Base-by-base conservation (phyloP, 2,888 invertebrate genomes). In the Horisme vitalbata region DNA sequence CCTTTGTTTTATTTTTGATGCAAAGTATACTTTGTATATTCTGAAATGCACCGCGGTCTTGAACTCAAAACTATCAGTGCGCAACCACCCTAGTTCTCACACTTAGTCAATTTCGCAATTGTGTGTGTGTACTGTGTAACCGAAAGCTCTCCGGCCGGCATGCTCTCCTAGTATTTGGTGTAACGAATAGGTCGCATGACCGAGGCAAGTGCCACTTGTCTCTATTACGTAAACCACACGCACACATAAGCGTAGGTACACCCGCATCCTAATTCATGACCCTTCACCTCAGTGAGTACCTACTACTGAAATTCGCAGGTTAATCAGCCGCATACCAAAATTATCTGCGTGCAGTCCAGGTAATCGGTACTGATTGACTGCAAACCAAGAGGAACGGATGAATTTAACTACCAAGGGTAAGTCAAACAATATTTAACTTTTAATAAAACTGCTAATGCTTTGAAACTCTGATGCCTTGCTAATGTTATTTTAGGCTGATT, bases 361-460 rank as follows among this genome's bases (percentile, higher is more conserved):
- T 74, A 79, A 83, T 82, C 83, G 68, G 68, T 69, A 68, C 75
- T 83, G 83, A 87, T 86, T 85, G 82, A 72, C 73, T 71, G 78
- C 64, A 70, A 71, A 68, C 73, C 61, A 83, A 84, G 84, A 83
- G 83, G 79, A 68, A 79, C 87, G 87, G 72, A 89, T 89, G 89
- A 89, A 89, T 89, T 79, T 89, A 81, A 88, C 87, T 75, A 89
- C 89, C 61, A 89, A 79, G 61, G 85, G 89, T 89, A 66, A 84
- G 86, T 75, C 8, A 12, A 11, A 23, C 11, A 13, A 8, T 14
- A 14, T 14, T n/a, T 11, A 14, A 14, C 28, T 28, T 11, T 12
- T 5, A 11, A 10, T 26, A 9, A n/a, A n/a, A n/a, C n/a, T n/a
- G 9, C n/a, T 14, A 10, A 28, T 28, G 13, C 14, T n/a, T 26